phyloP scores from a whole-genome alignment of 2,113 vertebrate genomes.

The Marcusenius ussheri region DNA sequence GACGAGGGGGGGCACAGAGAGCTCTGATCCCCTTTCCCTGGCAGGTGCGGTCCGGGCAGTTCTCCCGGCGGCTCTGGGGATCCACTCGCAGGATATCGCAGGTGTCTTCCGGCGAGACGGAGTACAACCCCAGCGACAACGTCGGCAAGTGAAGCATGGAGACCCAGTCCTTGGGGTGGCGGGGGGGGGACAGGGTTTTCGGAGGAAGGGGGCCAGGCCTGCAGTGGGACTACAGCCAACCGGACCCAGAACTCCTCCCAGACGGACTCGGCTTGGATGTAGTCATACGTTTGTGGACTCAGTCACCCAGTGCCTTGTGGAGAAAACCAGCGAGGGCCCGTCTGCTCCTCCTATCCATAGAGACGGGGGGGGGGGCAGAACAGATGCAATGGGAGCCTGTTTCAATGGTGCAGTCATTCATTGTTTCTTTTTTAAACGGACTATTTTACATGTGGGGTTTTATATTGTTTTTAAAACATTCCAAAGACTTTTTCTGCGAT shows the following conservation, averaged over 20 bases:
- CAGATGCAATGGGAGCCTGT: background rate
- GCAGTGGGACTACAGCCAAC: background rate
- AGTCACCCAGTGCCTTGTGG: background rate
- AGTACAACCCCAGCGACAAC: constrained; percentile 71
- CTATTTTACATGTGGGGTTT: constrained; percentile 26
- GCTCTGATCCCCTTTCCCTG: background rate
- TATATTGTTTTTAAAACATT: constrained; percentile 51
- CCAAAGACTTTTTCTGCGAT: constrained; percentile 54
- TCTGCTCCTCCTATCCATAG: background rate
- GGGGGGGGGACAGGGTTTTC: background rate
- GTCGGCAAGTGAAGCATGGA: constrained; percentile 44
- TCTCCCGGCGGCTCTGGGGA: constrained; percentile 78
- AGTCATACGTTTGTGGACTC: background rate
- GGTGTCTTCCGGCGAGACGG: constrained; percentile 84
- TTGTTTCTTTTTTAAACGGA: constrained; percentile 28
- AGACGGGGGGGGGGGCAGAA: background rate
- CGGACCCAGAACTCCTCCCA: background rate
- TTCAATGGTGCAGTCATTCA: constrained; percentile 49
- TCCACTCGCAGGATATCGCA: constrained; percentile 82
- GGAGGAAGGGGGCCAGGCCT: background rate
- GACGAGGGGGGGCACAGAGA: background rate
- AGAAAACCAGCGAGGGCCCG: background rate
- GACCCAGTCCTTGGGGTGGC: background rate
- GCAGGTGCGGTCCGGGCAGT: constrained; percentile 80
- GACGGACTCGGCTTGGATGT: background rate